These are phyloP conservation scores for Drosophila kanapiae DNA, from an alignment of 1,140 invertebrate species.

Conservation along the genomic window DNA sequence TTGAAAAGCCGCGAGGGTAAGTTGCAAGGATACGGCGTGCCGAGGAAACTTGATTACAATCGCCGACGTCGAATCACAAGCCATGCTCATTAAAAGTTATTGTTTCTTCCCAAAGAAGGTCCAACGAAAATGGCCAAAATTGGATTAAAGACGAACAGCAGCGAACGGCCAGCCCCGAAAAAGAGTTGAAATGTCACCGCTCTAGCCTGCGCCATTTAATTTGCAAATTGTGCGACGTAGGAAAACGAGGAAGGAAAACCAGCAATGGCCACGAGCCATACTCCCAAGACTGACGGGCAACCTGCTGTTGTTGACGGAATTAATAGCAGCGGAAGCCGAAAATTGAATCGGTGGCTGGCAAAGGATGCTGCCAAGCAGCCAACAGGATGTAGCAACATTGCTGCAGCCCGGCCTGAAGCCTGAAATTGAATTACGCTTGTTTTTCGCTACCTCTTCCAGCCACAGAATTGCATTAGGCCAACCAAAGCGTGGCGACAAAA, in stretches of 20 bases:
- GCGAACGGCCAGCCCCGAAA: conserved; percentile 7
- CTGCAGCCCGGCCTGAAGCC: conserved; percentile 14
- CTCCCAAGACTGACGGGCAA: conserved; percentile 7
- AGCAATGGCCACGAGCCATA: conserved; percentile 44
- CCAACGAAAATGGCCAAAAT: conserved; percentile 23
- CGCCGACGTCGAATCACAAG: conserved; percentile 39
- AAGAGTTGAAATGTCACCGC: conserved; percentile 49
- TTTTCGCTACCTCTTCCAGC: conserved; percentile 51
- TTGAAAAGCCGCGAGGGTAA: conserved; percentile 28
- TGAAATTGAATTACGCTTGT: conserved; percentile 70
- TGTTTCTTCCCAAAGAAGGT: conserved; percentile 9
- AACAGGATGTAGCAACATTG: conserved; percentile 4
- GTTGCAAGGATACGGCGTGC: conserved; percentile 18
- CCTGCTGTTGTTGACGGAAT: conserved; percentile 70
- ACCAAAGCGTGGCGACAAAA: conserved; percentile 36
- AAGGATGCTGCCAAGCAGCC: conserved; percentile 11
- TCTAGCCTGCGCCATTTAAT: conserved; percentile 41
- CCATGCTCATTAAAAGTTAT: conserved; percentile 50
- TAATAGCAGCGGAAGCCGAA: conserved; percentile 53
- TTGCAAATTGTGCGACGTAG: conserved; percentile 49
- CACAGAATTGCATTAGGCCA: conserved; percentile 59
- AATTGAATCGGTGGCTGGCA: conserved; percentile 59
- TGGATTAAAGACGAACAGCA: conserved; percentile 30
- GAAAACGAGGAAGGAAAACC: conserved; percentile 8
- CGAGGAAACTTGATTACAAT: conserved; percentile 38